Evolutionary conservation across 1,140 invertebrate species (phyloP).

Genomic region (Diorhabda carinulata): DNA sequence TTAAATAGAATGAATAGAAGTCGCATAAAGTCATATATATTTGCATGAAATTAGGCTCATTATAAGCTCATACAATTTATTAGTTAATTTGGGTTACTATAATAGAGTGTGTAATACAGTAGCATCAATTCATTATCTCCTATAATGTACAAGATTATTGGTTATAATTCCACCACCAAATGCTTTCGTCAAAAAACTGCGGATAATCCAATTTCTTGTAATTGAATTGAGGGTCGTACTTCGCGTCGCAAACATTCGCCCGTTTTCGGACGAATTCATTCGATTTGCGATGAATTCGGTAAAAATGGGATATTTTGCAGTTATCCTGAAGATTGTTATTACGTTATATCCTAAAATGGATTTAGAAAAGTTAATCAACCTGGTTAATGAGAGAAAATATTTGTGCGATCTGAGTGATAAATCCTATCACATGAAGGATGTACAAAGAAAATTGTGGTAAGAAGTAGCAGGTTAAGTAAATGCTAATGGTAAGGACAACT

Average conservation of each 20-base stretch:
- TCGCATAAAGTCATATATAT: too few species aligned
- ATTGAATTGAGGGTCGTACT: background rate
- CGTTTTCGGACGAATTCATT: constrained; percentile 8
- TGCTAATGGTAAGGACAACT: constrained; percentile 8
- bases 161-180: background rate
- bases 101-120: too few species aligned
- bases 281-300: too few species aligned
- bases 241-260: background rate
- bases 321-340: too few species aligned
- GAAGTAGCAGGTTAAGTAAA: constrained; percentile 5
- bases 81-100: too few species aligned
- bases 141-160: too few species aligned
- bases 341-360: too few species aligned
- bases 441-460: constrained; percentile 14
- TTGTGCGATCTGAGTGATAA: constrained; percentile 14
- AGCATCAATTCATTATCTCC: too few species aligned
- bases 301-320: too few species aligned
- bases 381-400: constrained; percentile 5
- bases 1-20: too few species aligned
- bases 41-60: too few species aligned
- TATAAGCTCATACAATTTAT: too few species aligned
- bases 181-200: constrained; percentile 7
- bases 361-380: background rate
- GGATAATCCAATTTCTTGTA: background rate
- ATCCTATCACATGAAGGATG: constrained; percentile 8